Conservation (phyloP, 2,113 vertebrate species). For the Bubo blakistoni region DNA sequence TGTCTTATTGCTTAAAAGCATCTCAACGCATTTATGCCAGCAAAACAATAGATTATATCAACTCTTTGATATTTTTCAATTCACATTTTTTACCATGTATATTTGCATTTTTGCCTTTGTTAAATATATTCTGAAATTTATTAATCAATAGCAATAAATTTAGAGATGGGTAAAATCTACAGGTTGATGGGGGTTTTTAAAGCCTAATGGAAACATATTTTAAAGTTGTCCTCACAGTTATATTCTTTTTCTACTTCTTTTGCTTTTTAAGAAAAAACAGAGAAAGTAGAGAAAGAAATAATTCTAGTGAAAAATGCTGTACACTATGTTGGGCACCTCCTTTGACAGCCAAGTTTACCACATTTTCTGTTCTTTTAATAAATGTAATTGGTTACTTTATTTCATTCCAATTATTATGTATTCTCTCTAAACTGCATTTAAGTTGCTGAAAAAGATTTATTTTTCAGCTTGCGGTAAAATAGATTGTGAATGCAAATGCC, state of each 20-base stretch:
- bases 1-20: neutral
- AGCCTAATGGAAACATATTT: neutral
- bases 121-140: neutral
- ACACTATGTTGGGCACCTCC: fast-evolving
- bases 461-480: neutral
- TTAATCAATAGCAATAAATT: neutral
- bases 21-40: neutral
- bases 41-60: neutral
- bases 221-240: neutral
- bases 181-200: neutral
- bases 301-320: neutral
- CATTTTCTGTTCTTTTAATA: neutral
- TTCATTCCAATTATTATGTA: neutral
- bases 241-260: neutral
- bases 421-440: neutral
- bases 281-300: neutral
- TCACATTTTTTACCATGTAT: neutral
- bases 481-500: neutral
- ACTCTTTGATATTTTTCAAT: neutral
- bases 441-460: neutral
- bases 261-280: neutral
- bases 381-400: neutral
- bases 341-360: neutral
- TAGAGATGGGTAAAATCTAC: neutral
- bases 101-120: neutral